phyloP scores from a whole-genome alignment of 2,113 vertebrate species.

The Tetrao urogallus region DNA sequence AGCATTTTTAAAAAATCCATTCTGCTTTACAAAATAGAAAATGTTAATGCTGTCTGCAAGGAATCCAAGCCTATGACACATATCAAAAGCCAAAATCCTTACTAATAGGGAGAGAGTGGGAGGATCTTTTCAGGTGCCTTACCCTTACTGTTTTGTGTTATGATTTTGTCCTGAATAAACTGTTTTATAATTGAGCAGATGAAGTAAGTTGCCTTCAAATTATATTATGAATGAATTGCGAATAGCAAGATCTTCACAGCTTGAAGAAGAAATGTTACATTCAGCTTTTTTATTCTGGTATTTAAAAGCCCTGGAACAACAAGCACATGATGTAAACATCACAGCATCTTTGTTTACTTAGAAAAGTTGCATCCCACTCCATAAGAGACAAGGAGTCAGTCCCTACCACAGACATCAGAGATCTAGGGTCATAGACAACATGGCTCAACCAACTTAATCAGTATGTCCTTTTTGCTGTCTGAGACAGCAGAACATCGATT shows the following conservation, averaged over 20 bases:
- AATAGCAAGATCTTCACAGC: background rate
- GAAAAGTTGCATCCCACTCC: background rate
- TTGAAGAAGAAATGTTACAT: background rate
- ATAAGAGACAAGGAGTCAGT: background rate
- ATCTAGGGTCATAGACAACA: background rate
- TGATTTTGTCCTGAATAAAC: background rate
- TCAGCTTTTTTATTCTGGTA: background rate
- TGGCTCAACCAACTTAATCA: background rate
- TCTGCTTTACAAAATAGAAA: background rate
- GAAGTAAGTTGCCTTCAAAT: slow-evolving; percentile 20
- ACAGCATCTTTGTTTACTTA: background rate
- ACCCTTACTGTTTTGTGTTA: background rate
- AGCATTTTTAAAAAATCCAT: accelerated
- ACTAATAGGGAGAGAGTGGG: background rate
- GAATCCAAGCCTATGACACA: background rate
- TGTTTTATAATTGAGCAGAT: background rate
- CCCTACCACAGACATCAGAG: background rate
- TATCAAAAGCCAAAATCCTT: background rate
- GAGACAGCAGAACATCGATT: background rate
- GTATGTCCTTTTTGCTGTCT: background rate
- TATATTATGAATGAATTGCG: background rate
- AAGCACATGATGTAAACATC: background rate
- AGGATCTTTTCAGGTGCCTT: background rate
- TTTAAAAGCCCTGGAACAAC: background rate
- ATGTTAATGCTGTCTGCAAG: background rate